Conservation (phyloP, 2,888 invertebrate species). For the Diarsia brunnea region DNA sequence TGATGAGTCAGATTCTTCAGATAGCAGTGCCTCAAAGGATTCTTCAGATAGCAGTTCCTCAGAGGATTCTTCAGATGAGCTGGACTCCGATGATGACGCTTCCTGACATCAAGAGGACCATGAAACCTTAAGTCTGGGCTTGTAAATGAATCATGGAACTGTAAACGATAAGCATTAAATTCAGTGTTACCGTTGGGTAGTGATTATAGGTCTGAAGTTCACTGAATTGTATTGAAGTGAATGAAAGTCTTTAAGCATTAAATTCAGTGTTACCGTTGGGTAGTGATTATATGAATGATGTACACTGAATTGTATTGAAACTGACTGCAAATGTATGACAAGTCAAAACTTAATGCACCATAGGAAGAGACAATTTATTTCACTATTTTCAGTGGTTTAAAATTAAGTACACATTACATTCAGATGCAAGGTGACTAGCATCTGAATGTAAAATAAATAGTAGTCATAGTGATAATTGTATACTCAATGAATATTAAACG, state of each 20-base stretch:
- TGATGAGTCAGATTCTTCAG: constrained; percentile 73
- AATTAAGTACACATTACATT: constrained; percentile 8
- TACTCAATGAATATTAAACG: constrained; percentile 20
- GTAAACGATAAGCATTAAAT: constrained; percentile 5
- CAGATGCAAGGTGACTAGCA: no score
- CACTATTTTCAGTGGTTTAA: constrained; percentile 2
- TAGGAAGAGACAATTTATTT: constrained; percentile 36
- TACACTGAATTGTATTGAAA: constrained; percentile 4
- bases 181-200: neutral
- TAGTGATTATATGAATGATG: neutral
- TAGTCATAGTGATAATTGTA: neutral
- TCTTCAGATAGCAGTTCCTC: constrained; percentile 75
- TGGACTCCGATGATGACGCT: constrained; percentile 86
- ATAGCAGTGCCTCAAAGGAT: constrained; percentile 73
- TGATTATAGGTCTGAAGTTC: neutral
- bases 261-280: neutral
- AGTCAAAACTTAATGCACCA: constrained; percentile 1
- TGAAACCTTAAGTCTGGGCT: constrained; percentile 40
- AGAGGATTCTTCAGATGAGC: constrained; percentile 80
- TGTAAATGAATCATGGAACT: constrained; percentile 51
- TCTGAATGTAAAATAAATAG: constrained; percentile 32
- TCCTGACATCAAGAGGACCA: constrained; percentile 64
- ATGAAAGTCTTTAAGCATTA: neutral
- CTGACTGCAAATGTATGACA: constrained; percentile 12
- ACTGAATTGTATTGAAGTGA: constrained; percentile 3